Base-by-base conservation (phyloP, 1,140 invertebrate genomes). In the Drosophila ogumai region DNA sequence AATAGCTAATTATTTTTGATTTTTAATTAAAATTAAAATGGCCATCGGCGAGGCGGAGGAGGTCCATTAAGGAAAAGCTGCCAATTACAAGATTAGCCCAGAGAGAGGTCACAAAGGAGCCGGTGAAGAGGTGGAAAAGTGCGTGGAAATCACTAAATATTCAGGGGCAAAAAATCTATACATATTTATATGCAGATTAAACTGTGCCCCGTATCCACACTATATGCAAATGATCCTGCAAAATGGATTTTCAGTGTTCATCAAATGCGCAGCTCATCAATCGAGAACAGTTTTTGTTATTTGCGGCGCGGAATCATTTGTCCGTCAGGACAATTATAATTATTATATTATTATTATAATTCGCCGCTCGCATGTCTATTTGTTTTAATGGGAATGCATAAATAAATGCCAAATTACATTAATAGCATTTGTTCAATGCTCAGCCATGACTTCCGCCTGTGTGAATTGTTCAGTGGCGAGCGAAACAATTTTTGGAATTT, bases 321-420 rank as follows among this genome's bases (percentile, higher is more conserved):
- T 68, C 40, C 86, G 81, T 79, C 75, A 61, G 59, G 57, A 61
- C 60, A 55, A 81, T 57, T 81, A 75, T 75, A 67, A 81, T 58
- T 57, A 67, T 52, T 47, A 52, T 55, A 80, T 68, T 77, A 81
- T 85, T 86, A 73, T 86, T 73, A 69, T 86, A 57, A 85, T 81
- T 75, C 78, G 69, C 36, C 28, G 22, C 34, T 25, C 9, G 61
- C 65, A 54, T 67, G 68, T 64, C 84, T 79, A 86, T 86, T 86
- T 87, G 82, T 82, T 87, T 86, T 86, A 71, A 87, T 87, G 68
- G 60, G 68, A 78, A 75, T 86, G 74, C 78, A 86, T 87, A 87
- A 86, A 87, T 81, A 87, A 86, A 86, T 86, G 82, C 75, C 68
- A 87, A 90, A 88, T 85, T 85, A 85, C 77, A 90, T 88, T 84